Base-by-base conservation (phyloP, 2,888 invertebrate species). In the Euzophera pinguis region DNA sequence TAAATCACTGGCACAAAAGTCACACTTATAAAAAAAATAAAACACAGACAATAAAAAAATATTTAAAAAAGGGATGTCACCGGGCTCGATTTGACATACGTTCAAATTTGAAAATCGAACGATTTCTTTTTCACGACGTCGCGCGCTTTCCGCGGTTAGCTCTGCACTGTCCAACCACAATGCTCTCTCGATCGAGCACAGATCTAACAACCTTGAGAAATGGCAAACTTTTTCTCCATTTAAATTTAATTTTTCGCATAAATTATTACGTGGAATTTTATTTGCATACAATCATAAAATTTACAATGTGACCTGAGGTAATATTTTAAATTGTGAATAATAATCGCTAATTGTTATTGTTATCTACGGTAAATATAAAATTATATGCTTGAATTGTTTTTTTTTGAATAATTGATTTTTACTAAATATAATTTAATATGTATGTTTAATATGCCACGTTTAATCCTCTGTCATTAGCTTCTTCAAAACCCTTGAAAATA, bases 171-270 rank as follows among this genome's bases (percentile, higher is more conserved):
- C 72, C 71, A 70, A 67, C 60, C 65, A 71, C 74, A 78, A 71
- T 81, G 79, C 84, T 85, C 86, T 87, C 86, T 84, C 86, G 64
- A 60, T 53, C 58, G 47, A 58, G 56, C 56, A 60, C 57, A 80
- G 79, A 56, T 55, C 57, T 67, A 75, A 43, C 55, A 78, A 78
- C 63, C 63, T 70, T 65, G 60, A 81, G 81, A 82, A 56, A 55
- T 58, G 75, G 65, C 74, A 67, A 60, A 54, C 54, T 54, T 35
- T 43, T 37, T 29, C 22, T 32, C 34, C 16, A 12, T 37, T 29
- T 35, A 37, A 12, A 34, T 47, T 39, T 29, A 39, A 16, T n/a
- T n/a, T n/a, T 9, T 27, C 10, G 16, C 38, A 38, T 16, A 39
- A 8, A 9, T 32, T 12, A 8, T 3, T 38, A 39, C 1, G 22